Base-by-base conservation (phyloP, 2,888 invertebrate species). In the Trissolcus brochymenae region DNA sequence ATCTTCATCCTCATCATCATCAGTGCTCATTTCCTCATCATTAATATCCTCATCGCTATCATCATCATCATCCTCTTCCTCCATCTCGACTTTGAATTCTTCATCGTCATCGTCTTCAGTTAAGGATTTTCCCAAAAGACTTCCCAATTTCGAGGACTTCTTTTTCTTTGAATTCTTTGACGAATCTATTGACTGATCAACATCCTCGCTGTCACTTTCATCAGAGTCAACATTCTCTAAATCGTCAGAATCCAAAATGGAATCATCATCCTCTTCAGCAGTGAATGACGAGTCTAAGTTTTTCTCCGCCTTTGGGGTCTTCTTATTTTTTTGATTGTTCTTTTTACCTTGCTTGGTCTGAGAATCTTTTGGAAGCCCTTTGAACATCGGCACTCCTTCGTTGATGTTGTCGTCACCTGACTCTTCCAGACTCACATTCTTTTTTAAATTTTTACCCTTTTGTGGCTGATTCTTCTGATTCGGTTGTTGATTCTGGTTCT, bases 311-410 rank as follows among this genome's bases (percentile, higher is more conserved):
- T 55, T 25, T 40, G 1, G 29, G 16, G 19, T 55, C 16, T 55
- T 25, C 7, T 53, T n/a, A 14, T 71, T 56, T 7, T 62, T 55
- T 1, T 67, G 49, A 2, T 66, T 49, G 4, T 57, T 51, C 4
- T 54, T 29, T 7, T 82, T 81, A n/a, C 81, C 79, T 55, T 81
- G 81, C 0, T 78, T 77, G 6, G 79, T 80, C 1, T 6, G 13
- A 4, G 59, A 78, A 0, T 53, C 54, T 9, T 49, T 43, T 79
- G 64, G 71, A n/a, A 83, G 19, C n/a, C 86, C 85, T 25, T 83
- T 82, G 46, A 85, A 86, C 84, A 82, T 84, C 49, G 82, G 82
- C 0, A 84, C 79, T 9, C 85, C 84, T 40, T 83, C 71, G 1
- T 71, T 71, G 11, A 71, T 46, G 78, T 70, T 56, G 0, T 70